Conservation (phyloP, 1,140 invertebrate genomes). For the Diuraphis noxia region DNA sequence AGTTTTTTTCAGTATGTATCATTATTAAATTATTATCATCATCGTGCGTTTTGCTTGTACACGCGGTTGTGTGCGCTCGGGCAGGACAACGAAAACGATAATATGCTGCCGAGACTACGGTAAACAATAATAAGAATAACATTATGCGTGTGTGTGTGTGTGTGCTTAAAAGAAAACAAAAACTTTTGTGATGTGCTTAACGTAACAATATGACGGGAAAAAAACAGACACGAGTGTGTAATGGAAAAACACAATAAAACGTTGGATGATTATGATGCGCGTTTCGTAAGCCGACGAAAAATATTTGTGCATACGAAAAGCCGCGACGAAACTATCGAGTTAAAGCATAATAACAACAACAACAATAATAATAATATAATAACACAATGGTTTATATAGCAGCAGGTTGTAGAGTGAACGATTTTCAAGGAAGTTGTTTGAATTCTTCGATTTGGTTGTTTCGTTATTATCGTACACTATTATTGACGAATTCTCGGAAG, state of each 20-base stretch:
- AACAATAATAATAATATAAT: not conserved
- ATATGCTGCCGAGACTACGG: not conserved
- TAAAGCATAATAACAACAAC: not conserved
- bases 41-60: not conserved
- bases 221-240: not conserved
- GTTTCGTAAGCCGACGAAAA: not conserved
- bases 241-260: not conserved
- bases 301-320: not conserved
- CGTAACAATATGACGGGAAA: not conserved
- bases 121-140: not conserved
- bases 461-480: not conserved
- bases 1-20: not conserved
- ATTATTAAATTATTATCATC: no score
- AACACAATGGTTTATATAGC: not conserved
- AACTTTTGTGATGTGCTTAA: slow-evolving; percentile 5
- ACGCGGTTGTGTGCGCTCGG: not conserved
- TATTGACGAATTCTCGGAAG: not conserved
- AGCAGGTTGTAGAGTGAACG: not conserved
- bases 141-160: not conserved
- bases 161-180: not conserved
- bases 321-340: not conserved
- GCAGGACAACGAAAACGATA: not conserved
- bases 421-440: not conserved
- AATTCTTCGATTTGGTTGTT: not conserved
- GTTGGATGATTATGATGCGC: not conserved